Base-by-base conservation (phyloP, 2,113 vertebrate genomes). In the Agapornis roseicollis region DNA sequence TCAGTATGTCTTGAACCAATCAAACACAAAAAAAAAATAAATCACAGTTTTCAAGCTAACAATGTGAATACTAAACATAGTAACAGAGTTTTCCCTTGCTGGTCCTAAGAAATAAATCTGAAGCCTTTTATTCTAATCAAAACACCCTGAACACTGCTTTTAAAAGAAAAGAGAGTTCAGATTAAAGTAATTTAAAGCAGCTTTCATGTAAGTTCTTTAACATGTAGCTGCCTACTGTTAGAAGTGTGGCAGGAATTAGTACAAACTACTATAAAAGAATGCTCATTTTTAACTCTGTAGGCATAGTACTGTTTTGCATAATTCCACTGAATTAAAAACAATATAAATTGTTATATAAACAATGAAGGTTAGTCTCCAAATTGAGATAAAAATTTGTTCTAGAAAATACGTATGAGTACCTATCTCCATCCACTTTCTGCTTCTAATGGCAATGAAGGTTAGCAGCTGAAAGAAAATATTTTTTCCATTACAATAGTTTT, bases 151-250 rank as follows among this genome's bases (percentile, higher is more conserved):
- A 85, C 64, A 80, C 44, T 64, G 53, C 50, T 90, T 87, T 92
- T 68, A 96, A 88, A 96, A 80, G 60, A 94, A 93, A 97, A 93
- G 10, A 17, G 76, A 90, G n/a, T 78, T 95, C 80, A 89, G 41
- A 96, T 79, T 74, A 24, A 56, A 49, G 31, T 80, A 1, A 86
- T 65, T 96, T 90, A 69, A 93, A 93, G 56, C 14, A 35, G 65
- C 42, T 81, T 81, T 92, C 58, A 64, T 81, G 80, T 61, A 88
- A 95, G 92, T 90, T 91, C 73, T 88, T 88, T 77, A 96, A 82
- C 24, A 52, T 20, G 60, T 76, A 92, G 72, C 80, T 93, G n/a
- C 68, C 90, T 78, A 55, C 47, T 42, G 11, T 42, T 71, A 63
- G 12, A 86, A 68, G 8, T 25, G 42, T 87, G 80, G 56, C 73